Percentiles rank a stretch among this genome's conserved stretches.
phyloP scores from a whole-genome alignment of 2,113 vertebrate genomes.

The Clarias gariepinus region DNA sequence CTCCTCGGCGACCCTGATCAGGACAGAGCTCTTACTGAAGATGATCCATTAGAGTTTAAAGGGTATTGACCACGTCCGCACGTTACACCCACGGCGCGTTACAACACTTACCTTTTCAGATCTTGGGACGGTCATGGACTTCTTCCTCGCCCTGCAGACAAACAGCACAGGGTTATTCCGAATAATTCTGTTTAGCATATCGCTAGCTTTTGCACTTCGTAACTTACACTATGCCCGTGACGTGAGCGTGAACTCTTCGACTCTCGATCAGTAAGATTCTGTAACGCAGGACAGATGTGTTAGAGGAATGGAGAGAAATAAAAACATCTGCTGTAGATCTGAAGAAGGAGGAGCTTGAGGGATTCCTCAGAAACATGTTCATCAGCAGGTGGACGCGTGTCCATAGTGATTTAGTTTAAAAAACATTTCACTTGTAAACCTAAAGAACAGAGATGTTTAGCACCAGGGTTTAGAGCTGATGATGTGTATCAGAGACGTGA shows the following conservation, averaged over 20 bases:
- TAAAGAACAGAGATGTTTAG: background rate
- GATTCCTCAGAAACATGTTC: background rate
- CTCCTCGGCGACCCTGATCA: background rate
- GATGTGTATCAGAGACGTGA: background rate
- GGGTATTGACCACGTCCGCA: too few relatives aligned
- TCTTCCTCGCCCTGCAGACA: conserved; percentile 45
- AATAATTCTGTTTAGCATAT: background rate
- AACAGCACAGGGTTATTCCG: background rate
- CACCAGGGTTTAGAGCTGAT: background rate
- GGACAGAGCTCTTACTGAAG: background rate
- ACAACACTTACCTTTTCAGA: conserved; percentile 31
- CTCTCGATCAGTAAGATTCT: conserved; percentile 87
- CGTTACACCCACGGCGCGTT: too few relatives aligned
- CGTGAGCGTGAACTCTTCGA: conserved; percentile 79
- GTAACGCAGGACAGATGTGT: conserved; percentile 33
- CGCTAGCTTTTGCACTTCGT: background rate
- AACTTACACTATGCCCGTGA: conserved; percentile 72
- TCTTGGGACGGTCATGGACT: background rate
- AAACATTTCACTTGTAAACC: too few relatives aligned
- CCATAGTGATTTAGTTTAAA: too few relatives aligned
- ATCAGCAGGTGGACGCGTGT: too few relatives aligned
- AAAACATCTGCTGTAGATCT: background rate
- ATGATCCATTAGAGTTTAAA: background rate
- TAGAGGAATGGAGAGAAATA: background rate
- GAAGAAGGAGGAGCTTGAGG: background rate